phyloP scores from a whole-genome alignment of 2,888 invertebrate genomes.

The Minunthozetes semirufus region DNA sequence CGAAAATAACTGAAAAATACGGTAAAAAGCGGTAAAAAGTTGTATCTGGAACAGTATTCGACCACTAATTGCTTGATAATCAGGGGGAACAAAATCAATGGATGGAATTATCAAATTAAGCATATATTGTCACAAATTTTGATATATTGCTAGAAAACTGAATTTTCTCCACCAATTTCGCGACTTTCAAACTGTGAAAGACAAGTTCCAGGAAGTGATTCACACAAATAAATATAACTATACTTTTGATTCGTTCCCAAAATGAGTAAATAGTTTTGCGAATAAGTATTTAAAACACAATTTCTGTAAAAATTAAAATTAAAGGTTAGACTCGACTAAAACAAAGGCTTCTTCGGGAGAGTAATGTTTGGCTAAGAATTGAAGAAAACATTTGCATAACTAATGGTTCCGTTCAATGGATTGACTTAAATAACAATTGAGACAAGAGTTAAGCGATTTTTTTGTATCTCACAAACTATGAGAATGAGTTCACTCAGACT shows the following conservation, averaged over 20 bases:
- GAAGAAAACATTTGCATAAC: slow-evolving; percentile 4
- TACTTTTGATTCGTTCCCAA: no score
- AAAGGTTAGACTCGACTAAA: not conserved
- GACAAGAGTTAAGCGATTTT: not conserved
- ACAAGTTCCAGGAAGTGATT: slow-evolving; percentile 24
- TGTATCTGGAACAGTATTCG: no score
- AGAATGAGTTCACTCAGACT: slow-evolving; percentile 10
- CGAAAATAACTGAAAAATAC: no score
- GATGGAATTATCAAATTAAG: no score
- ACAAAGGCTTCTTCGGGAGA: not conserved
- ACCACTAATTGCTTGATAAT: no score
- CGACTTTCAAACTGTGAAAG: not conserved
- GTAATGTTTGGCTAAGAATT: not conserved
- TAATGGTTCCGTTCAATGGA: slow-evolving; percentile 5
- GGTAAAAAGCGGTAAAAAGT: no score
- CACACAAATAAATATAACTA: not conserved
- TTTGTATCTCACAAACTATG: not conserved
- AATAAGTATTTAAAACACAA: not conserved
- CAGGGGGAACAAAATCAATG: no score
- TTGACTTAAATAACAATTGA: not conserved
- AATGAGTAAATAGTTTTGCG: no score
- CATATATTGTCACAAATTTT: no score
- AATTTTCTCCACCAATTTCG: no score
- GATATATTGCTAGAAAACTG: not conserved
- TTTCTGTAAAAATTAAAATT: not conserved